Percentiles rank a stretch among this genome's conserved stretches.
These are phyloP conservation scores for Daktulosphaira vitifoliae DNA, from an alignment of 1,140 invertebrate genomes.

Conservation along the genomic window DNA sequence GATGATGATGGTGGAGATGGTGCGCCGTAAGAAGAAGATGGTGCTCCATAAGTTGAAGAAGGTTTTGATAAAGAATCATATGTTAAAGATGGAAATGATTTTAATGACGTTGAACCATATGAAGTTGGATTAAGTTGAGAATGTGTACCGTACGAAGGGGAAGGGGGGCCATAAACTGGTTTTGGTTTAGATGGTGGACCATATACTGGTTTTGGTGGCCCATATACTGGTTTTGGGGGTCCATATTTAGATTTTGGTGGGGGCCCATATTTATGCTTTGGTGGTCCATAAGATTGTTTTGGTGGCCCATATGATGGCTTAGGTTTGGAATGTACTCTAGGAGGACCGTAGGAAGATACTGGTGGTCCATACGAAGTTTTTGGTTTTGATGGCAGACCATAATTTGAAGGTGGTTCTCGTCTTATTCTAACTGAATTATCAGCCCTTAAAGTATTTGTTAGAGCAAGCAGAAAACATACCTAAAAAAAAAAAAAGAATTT, in stretches of 20 bases:
- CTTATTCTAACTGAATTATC: constrained; percentile 15
- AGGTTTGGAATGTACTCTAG: constrained; percentile 13
- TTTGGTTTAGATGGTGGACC: constrained; percentile 43
- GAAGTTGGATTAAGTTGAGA: constrained; percentile 34
- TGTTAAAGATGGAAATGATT: constrained; percentile 23
- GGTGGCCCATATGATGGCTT: constrained; percentile 38
- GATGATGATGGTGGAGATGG: constrained; percentile 37
- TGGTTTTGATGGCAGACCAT: constrained; percentile 39
- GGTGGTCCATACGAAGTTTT: constrained; percentile 38
- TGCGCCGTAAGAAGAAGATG: constrained; percentile 19
- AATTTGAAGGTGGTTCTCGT: constrained; percentile 33
- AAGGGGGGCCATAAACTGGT: constrained; percentile 43
- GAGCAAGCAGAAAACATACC: not conserved
- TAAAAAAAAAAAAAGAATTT: constrained; percentile 17
- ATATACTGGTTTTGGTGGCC: constrained; percentile 43
- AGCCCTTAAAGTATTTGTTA: constrained; percentile 7
- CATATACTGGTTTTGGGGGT: constrained; percentile 36
- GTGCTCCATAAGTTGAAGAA: not conserved
- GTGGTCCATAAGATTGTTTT: constrained; percentile 37
- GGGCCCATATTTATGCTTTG: constrained; percentile 42
- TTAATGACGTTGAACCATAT: constrained; percentile 32
- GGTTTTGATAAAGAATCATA: constrained; percentile 1
- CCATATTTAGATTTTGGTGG: constrained; percentile 38
- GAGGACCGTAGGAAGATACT: constrained; percentile 35
- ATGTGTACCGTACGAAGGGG: constrained; percentile 42